Evolutionary conservation across 2,113 vertebrate species (phyloP), one percentile per base, ranked within the genome.

Genomic region (Circaetus gallicus): DNA sequence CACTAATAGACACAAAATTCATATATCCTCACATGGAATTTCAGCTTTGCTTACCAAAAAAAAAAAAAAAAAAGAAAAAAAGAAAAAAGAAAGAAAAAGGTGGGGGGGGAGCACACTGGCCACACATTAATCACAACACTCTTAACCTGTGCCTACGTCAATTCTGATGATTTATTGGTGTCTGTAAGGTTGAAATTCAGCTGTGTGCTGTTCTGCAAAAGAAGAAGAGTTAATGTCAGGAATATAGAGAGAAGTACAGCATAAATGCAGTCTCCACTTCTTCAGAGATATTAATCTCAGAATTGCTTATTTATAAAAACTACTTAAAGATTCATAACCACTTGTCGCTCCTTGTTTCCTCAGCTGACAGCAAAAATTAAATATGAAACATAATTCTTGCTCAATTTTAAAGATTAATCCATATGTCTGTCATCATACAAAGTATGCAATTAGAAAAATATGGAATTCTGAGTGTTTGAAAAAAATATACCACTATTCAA

Each of bases 291-390:
- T n/a, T 90, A 86, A 63, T 71, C 66, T 76, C 15, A 10, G 70
- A 97, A 93, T 67, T 74, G 29, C 38, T 89, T 84, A 90, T 91
- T 91, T 81, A 92, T 86, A 71, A 93, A 83, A 91, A 77, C 6
- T 65, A 74, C 58, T 84, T 89, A n/a, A 89, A 88, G 62, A 89
- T 91, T 78, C 29, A 83, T 63, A 93, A 86, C 7, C 18, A 90
- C 47, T 82, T 91, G 53, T 76, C 45, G 24, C 16, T 91, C 16
- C 47, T 85, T 78, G 40, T 90, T 94, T 79, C n/a, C 32, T 10
- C 34, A 76, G 59, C 21, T 88, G 78, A 82, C 34, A 72, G 59
- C 18, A 94, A 76, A 94, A 95, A 70, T 65, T 82, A 89, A 76
- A 82, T 21, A 70, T 0, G 1, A 66, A 95, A 85, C 21, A 18